Conservation (phyloP, 64 coral and sea anemone genomes). For the Montipora capricornis region DNA sequence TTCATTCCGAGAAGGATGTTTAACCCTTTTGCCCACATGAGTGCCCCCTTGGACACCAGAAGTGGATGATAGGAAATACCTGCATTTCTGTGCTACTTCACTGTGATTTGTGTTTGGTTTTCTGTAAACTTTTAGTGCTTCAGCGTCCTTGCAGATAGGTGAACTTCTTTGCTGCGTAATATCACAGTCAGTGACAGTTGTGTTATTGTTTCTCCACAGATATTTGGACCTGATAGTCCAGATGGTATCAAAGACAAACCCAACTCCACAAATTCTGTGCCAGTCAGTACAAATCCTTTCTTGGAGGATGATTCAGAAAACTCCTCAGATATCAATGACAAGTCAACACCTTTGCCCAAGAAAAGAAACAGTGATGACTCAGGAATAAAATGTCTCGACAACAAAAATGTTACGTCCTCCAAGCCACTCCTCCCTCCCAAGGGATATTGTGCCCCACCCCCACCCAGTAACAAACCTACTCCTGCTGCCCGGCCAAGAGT, state of each 20-base stretch:
- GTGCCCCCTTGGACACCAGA: no score
- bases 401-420: slow-evolving; percentile 43
- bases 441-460: slow-evolving; percentile 78
- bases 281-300: slow-evolving; percentile 23
- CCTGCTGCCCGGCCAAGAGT: slow-evolving; percentile 28
- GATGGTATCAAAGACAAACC: background rate
- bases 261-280: background rate
- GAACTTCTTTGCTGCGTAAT: no score
- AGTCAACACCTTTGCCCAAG: slow-evolving; percentile 58
- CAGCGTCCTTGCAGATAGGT: no score
- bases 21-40: no score
- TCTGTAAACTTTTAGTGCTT: no score
- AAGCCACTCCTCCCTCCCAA: slow-evolving; percentile 72
- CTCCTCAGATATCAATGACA: slow-evolving; percentile 9
- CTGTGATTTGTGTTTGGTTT: no score
- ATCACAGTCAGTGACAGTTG: background rate
- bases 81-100: no score
- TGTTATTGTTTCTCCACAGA: slow-evolving; percentile 1
- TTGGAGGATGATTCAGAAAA: slow-evolving; percentile 41
- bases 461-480: slow-evolving; percentile 40
- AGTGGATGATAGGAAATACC: no score
- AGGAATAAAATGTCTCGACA: slow-evolving; percentile 34
- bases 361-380: slow-evolving; percentile 65
- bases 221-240: slow-evolving; percentile 66
- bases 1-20: no score